A percentile compares a stretch with the other conserved stretches of the same genome.
phyloP scores from a whole-genome alignment of 2,113 vertebrate genomes.

The Natator depressus region DNA sequence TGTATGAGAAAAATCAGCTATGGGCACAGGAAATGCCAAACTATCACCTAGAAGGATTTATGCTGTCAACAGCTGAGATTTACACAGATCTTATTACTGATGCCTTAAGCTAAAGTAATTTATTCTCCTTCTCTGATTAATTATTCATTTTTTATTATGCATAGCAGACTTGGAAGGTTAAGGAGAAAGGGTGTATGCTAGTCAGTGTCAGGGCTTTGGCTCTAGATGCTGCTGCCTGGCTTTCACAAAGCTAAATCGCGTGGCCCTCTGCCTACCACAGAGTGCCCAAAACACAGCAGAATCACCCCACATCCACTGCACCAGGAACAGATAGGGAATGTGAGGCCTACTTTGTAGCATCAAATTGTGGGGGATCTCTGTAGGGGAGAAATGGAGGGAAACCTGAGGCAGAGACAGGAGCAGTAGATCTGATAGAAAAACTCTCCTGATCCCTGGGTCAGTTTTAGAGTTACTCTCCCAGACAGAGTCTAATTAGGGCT shows the following conservation, averaged over 20 bases:
- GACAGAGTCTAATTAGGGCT: background rate
- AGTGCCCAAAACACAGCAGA: background rate
- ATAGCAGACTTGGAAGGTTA: background rate
- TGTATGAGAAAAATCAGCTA: background rate
- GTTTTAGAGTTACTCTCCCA: background rate
- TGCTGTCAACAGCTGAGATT: background rate
- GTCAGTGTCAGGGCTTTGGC: background rate
- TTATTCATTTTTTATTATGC: background rate
- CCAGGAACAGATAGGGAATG: background rate
- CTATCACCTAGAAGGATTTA: background rate
- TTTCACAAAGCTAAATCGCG: background rate
- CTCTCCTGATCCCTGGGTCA: background rate
- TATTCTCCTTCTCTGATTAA: background rate
- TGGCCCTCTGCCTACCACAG: background rate
- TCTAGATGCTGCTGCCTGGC: background rate
- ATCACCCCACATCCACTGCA: background rate
- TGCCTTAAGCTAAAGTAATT: background rate
- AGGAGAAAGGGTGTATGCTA: background rate
- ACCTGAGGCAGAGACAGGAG: background rate
- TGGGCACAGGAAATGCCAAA: background rate
- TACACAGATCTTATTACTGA: background rate
- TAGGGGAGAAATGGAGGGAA: background rate
- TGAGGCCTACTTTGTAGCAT: background rate
- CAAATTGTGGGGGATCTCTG: background rate
- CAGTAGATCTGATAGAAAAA: background rate